Base-by-base conservation (phyloP, 2,888 invertebrate genomes). In the Cephus sareptanus region DNA sequence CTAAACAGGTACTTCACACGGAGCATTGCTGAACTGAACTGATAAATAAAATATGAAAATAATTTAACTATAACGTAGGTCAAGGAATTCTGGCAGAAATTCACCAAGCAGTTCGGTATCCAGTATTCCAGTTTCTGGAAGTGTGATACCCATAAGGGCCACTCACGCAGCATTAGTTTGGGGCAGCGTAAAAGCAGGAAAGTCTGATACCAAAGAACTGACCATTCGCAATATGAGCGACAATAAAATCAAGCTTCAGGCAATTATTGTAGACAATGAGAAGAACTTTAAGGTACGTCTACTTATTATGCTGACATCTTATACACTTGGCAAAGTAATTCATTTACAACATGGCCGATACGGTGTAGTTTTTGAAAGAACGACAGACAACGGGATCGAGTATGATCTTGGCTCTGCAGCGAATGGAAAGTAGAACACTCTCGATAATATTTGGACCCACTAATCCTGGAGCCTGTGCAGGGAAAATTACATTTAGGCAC, bases 111-210 rank as follows among this genome's bases (percentile, higher is more conserved):
- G 91, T 81, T 87, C 87, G 30, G 87, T 85, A 34, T 90, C 91
- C 11, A 87, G 88, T 56, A 84, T 85, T 6, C 87, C 89, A 3
- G 87, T 88, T 23, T 82, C 85, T 23, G 88, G 88, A 33, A 87
- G 88, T 69, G 84, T 85, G 40, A 87, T 91, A 80, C 94, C 94
- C 0, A 91, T 95, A 15, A 93, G 94, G 85, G 92, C 94, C 1
- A 94, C 94, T 0, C 92, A 93, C 70, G 91, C 92, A 12, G 93
- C 94, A 81, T 84, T 95, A 11, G 92, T 94, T 30, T 95, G 94
- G 94, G 94, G 93, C 37, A 94, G 94, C 83, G 89, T 94, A 3
- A 93, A 93, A 86, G 87, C 93, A 13, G 93, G 94, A 40, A 94
- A 93, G 81, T 92, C 91, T 31, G 92, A 92, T 1, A 91, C 91